Evolutionary conservation across 2,888 invertebrate genomes (phyloP), one percentile per base, ranked within the genome.

Genomic region (Monopis laevigella): DNA sequence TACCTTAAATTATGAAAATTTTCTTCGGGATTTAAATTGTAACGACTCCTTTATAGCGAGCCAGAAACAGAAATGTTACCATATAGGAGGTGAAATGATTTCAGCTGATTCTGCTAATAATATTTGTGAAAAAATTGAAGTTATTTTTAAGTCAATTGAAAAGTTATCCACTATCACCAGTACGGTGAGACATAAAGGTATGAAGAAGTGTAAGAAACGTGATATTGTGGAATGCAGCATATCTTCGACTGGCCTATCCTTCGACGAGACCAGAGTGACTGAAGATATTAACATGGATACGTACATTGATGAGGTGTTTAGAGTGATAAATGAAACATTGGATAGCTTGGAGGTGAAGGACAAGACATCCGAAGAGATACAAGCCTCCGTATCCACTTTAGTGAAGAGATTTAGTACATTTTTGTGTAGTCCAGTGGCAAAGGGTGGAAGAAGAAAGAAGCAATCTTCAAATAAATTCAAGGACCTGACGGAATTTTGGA

Each of bases 401-500:
- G 78, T 78, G 39, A 67, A 52, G 45, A 74, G 63, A 44, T 78
- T 73, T 21, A 73, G 65, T 43, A 55, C 49, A 1, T 58, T 73
- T 3, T 41, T 77, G 30, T 62, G 58, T 2, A 68, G 52, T 41
- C 68, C 73, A 7, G 49, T 45, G 0, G 50, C 65, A 1, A 57
- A 58, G 11, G 65, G 59, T 21, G 65, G 53, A 45, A 65, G 71
- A 0, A 55, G 68, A 28, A 60, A 65, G 19, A 56, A 62, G 35
- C 56, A 62, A 6, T 51, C 65, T 50, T 63, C 62, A 51, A 65
- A 62, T 2, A 63, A 59, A 40, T 78, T 77, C 36, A 67, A 53
- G 38, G 73, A 77, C 12, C 51, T 78, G 18, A 64, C 73, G 0
- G 70, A 75, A 5, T 77, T 73, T 48, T 77, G 77, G 77, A 65